Conservation (phyloP, 2,797 vertebrate genomes). For the Acipenser oxyrinchus region DNA sequence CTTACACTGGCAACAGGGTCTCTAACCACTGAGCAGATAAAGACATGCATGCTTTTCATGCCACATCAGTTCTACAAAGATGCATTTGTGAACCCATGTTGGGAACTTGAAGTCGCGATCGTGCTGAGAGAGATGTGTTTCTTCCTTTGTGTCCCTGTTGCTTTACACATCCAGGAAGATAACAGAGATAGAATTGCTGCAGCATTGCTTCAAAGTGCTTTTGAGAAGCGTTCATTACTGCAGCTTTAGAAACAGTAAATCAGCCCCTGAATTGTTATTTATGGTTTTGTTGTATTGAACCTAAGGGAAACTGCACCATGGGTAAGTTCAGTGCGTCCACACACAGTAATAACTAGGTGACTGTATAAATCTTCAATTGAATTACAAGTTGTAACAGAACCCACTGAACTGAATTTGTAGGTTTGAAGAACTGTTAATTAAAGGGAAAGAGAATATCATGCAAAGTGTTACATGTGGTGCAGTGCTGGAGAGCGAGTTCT, state of each 20-base stretch:
- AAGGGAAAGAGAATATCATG: not conserved
- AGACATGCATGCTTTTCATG: too few species aligned
- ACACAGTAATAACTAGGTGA: conserved; percentile 18
- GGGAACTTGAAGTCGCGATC: too few species aligned
- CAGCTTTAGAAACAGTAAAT: conserved; percentile 15
- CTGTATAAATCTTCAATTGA: conserved; percentile 18
- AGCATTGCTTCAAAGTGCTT: conserved; percentile 5
- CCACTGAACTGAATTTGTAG: not conserved
- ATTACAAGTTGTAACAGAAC: conserved; percentile 12
- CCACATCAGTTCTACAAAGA: too few species aligned
- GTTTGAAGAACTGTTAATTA: not conserved
- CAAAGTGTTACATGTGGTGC: not conserved
- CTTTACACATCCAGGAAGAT: too few species aligned
- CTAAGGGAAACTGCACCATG: not conserved
- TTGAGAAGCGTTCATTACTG: conserved; percentile 19
- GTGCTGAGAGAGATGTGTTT: too few species aligned
- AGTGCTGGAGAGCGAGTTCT: not conserved
- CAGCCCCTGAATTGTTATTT: conserved; percentile 22
- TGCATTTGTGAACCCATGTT: too few species aligned
- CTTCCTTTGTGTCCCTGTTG: too few species aligned
- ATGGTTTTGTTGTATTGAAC: conserved; percentile 11
- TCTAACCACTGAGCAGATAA: too few species aligned
- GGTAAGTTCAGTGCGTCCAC: conserved; percentile 6
- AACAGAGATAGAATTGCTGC: conserved; percentile 1
- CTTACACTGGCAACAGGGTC: too few species aligned